Evolutionary conservation across 2,888 invertebrate species (phyloP).

Genomic region (Temnothorax ravouxi): DNA sequence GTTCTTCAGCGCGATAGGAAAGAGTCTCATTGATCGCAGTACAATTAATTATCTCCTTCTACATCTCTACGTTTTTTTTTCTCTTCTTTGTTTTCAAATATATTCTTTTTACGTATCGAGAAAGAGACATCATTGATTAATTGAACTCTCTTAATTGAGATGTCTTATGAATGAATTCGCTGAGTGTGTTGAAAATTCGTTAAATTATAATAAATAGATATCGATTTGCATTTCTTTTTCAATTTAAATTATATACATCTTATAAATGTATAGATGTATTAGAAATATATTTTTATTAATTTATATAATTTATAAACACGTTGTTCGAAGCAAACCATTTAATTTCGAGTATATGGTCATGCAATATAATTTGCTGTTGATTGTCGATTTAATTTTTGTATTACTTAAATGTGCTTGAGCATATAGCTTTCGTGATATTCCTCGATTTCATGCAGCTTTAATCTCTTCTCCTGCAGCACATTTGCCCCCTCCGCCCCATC

Average conservation of each 20-base stretch:
- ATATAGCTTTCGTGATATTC: slow-evolving; percentile 49
- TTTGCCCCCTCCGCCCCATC: slow-evolving; percentile 44
- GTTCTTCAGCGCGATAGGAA: slow-evolving; percentile 26
- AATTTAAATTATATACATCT: background rate
- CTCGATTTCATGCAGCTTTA: background rate
- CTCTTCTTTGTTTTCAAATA: slow-evolving; percentile 1
- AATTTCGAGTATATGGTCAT: background rate
- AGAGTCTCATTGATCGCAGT: slow-evolving; percentile 39
- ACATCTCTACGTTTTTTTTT: background rate
- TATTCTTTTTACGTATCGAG: background rate
- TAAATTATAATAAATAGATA: background rate
- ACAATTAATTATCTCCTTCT: slow-evolving; percentile 42
- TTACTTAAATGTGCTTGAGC: slow-evolving; percentile 8
- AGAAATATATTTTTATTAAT: slow-evolving; percentile 2
- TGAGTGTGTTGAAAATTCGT: background rate
- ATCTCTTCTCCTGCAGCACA: slow-evolving; percentile 10
- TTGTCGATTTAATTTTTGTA: background rate
- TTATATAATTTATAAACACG: background rate
- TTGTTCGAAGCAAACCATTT: background rate
- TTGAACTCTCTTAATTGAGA: background rate
- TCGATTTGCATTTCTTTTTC: background rate
- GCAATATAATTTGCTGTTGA: background rate
- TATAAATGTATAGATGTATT: background rate
- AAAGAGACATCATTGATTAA: background rate
- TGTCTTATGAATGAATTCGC: slow-evolving; percentile 7